Conservation (phyloP, 2,797 vertebrate species). For the Arremon aurantiirostris region DNA sequence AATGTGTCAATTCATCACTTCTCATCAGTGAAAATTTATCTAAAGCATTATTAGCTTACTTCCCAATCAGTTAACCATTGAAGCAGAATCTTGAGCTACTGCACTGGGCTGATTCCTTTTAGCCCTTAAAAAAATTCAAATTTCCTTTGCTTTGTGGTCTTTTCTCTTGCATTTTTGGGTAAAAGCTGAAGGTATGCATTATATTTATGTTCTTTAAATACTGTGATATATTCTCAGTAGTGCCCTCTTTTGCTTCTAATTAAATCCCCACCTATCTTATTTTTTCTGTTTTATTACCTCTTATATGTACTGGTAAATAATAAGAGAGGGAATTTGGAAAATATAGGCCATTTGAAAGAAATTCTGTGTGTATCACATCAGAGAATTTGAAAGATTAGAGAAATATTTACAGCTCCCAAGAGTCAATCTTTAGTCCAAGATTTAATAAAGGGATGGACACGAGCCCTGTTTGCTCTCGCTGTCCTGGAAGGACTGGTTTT, state of each 20-base stretch:
- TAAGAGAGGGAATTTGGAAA: background rate
- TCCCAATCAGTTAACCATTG: background rate
- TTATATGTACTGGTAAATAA: background rate
- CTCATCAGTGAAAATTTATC: background rate
- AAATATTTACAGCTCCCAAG: conserved; percentile 10
- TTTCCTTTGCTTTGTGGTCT: background rate
- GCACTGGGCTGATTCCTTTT: background rate
- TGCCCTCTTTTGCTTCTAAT: background rate
- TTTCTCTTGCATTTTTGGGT: background rate
- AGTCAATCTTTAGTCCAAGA: background rate
- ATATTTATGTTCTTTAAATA: background rate
- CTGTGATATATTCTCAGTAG: background rate
- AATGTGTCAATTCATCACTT: background rate
- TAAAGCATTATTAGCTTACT: background rate
- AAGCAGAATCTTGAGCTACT: background rate
- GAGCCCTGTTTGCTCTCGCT: background rate
- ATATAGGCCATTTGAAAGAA: background rate
- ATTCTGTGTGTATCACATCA: background rate
- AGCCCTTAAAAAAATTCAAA: background rate
- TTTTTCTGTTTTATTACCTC: background rate
- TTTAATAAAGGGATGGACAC: background rate
- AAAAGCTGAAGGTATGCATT: background rate
- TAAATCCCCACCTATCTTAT: background rate
- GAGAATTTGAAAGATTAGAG: background rate
- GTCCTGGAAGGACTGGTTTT: conserved; percentile 1